These are phyloP conservation scores for Mellilla xanthometata DNA, from an alignment of 2,888 invertebrate genomes.

Conservation along the genomic window DNA sequence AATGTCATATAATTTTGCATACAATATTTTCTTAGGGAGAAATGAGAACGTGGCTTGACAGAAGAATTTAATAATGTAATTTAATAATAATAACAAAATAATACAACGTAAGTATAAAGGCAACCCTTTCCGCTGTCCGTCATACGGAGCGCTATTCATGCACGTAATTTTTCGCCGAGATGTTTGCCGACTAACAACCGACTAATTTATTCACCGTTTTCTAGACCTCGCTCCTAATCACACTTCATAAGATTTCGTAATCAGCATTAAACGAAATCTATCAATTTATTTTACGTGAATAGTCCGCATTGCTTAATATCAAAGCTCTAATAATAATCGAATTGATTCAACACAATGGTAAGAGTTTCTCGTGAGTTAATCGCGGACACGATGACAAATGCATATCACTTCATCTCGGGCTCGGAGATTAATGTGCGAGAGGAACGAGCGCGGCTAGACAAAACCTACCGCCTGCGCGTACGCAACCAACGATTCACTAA, in stretches of 20 bases:
- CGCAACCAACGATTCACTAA: conserved; percentile 63
- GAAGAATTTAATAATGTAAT: conserved; percentile 82
- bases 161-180: conserved; percentile 75
- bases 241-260: conserved; percentile 16
- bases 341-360: conserved; percentile 74
- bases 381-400: conserved; percentile 78
- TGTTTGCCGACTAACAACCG: conserved; percentile 72
- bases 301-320: conserved; percentile 46
- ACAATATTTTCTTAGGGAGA: conserved; percentile 79
- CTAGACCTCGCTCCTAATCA: conserved; percentile 10
- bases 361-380: conserved; percentile 71
- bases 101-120: conserved; percentile 79
- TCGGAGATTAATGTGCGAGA: conserved; percentile 73
- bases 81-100: conserved; percentile 84
- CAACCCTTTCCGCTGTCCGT: conserved; percentile 81
- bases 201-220: conserved; percentile 64
- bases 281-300: conserved; percentile 32
- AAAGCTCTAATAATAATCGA: conserved; percentile 65
- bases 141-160: conserved; percentile 78
- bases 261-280: conserved; percentile 23
- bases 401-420: conserved; percentile 77
- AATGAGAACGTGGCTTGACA: conserved; percentile 77
- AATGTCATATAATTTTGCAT: conserved; percentile 82
- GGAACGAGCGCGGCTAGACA: conserved; percentile 68
- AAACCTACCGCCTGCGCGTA: conserved; percentile 71